Percentiles rank a stretch among this genome's conserved stretches.
phyloP scores from a whole-genome alignment of 1,140 invertebrate species.

The Lineus longissimus region DNA sequence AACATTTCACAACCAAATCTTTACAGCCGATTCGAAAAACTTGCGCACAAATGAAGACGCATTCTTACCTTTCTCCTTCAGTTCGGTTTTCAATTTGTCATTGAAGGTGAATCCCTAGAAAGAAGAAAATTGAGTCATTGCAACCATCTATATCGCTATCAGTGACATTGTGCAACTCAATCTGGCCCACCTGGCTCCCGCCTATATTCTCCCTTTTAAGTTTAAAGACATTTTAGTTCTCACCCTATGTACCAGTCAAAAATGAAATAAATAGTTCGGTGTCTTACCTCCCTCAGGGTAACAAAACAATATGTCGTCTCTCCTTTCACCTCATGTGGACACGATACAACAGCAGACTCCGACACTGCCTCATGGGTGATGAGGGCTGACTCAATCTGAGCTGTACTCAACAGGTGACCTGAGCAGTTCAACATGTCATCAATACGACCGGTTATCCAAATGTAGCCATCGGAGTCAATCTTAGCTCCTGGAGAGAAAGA shows the following conservation, averaged over 20 bases:
- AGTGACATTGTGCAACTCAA: no score
- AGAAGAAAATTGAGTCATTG: neutral
- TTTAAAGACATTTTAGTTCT: neutral
- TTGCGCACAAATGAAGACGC: no score
- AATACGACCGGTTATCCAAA: constrained; percentile 94
- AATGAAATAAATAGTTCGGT: no score
- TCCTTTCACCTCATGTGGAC: constrained; percentile 89
- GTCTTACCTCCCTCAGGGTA: constrained; percentile 73
- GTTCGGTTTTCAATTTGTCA: constrained; percentile 66
- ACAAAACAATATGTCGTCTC: constrained; percentile 96
- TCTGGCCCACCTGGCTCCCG: no score
- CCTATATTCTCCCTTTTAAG: no score
- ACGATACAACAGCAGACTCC: constrained; percentile 92
- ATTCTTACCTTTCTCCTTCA: constrained; percentile 68
- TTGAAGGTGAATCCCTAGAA: constrained; percentile 61
- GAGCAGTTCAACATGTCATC: constrained; percentile 99
- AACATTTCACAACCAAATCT: no score
- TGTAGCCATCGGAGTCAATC: constrained; percentile 87
- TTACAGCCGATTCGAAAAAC: no score
- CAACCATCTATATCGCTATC: neutral
- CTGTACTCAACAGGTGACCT: constrained; percentile 94
- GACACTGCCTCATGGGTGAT: constrained; percentile 67
- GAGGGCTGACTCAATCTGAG: constrained; percentile 85
- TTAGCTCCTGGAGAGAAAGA: constrained; percentile 63
- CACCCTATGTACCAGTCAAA: no score